A percentile compares a stretch with the other conserved stretches of the same genome.
phyloP scores from a whole-genome alignment of 2,888 invertebrate genomes.

The Caenorhabditis sp. region DNA sequence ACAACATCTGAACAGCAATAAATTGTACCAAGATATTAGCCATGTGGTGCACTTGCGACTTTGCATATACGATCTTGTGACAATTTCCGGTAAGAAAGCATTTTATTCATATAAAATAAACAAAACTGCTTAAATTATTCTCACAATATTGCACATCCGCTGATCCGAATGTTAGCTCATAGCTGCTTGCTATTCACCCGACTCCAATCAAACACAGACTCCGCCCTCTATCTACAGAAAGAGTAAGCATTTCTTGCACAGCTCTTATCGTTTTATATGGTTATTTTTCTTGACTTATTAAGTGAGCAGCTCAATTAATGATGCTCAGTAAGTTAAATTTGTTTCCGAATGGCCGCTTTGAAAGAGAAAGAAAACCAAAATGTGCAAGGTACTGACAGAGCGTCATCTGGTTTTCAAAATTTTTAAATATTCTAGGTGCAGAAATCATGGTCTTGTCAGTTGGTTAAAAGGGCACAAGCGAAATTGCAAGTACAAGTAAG shows the following conservation, averaged over 20 bases:
- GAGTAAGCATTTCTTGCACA: background rate
- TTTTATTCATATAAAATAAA: conserved; percentile 50
- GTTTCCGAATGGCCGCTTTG: conserved; percentile 67
- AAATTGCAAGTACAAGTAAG: conserved; percentile 91
- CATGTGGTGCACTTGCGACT: conserved; percentile 54
- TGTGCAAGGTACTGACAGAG: conserved; percentile 69
- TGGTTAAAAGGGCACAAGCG: conserved; percentile 91
- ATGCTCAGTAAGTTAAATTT: conserved; percentile 68
- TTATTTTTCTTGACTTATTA: background rate
- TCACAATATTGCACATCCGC: conserved; percentile 50
- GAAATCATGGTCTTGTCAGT: conserved; percentile 98
- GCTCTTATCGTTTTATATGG: background rate
- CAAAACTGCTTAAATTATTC: conserved; percentile 39
- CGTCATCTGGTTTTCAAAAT: background rate
- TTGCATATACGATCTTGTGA: conserved; percentile 66
- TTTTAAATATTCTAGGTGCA: conserved; percentile 85
- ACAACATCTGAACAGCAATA: too few relatives aligned
- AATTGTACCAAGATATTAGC: conserved; percentile 43
- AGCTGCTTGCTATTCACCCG: conserved; percentile 26
- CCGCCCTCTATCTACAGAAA: conserved; percentile 53
- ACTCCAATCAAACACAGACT: conserved; percentile 48
- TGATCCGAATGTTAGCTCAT: conserved; percentile 9
- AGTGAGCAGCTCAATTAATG: conserved; percentile 41
- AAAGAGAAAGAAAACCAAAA: conserved; percentile 74
- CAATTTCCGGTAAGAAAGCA: conserved; percentile 64